Base-by-base conservation (phyloP, 2,113 vertebrate genomes). In the Sander vitreus region DNA sequence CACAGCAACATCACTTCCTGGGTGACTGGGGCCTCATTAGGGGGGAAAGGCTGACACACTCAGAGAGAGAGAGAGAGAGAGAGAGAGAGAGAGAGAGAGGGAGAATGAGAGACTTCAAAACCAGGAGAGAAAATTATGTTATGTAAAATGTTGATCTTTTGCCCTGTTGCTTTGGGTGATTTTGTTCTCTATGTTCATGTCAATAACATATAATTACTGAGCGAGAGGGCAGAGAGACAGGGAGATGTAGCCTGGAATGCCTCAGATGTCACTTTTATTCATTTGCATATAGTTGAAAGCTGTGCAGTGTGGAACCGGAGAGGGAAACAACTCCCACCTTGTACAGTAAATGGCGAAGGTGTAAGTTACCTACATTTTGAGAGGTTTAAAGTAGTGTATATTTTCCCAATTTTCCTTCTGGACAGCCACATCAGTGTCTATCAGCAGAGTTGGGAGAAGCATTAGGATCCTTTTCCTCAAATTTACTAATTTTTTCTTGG, bases 1-100 rank as follows among this genome's bases (percentile, higher is more conserved):
- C 55, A 57, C 80, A 74, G 84, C 81, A 70, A 91, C 91, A 91
- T 90, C 86, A 87, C 85, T 87, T 89, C 89, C 78, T 88, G 88
- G 76, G 74, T 70, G 80, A 70, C 73, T 57, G 30, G 62, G 84
- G 76, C 72, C 86, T 92, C 89, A 89, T 93, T 93, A 93, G 70
- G 73, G 65, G 69, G 18, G 81, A 83, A 81, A 58, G 68, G 68
- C 54, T 76, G 88, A 70, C 75, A 90, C 51, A 75, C 23, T 11
- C 60, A 78, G 57, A 58, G 53, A 67, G 21, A 23, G 14, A 58
- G 55, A 43, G 51, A n/a, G 51, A 27, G 39, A 68, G 36, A 54
- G 5, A 64, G 45, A 36, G 54, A 70, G 25, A 71, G 19, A 25
- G 45, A 67, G 25, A 25, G 25, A 25, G 27, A 27, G 27, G 0